phyloP scores from a whole-genome alignment of 2,113 vertebrate species.

The Trogon melanurus region DNA sequence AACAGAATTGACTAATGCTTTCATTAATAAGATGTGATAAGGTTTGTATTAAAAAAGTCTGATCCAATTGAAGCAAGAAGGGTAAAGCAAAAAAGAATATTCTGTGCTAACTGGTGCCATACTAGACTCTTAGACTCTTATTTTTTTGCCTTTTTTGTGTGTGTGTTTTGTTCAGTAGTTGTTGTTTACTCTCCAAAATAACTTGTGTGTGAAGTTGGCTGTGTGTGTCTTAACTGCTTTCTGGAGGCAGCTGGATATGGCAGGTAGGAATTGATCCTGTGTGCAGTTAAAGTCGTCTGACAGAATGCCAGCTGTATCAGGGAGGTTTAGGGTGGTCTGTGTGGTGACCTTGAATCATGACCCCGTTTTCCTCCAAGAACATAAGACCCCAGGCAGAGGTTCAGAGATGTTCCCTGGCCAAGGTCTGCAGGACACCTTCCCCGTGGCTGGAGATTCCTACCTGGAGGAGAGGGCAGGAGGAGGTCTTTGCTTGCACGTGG shows the following conservation, averaged over 20 bases:
- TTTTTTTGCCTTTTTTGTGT: not conserved
- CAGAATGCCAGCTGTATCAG: not conserved
- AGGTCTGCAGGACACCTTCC: not conserved
- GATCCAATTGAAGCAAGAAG: not conserved
- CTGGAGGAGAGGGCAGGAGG: not conserved
- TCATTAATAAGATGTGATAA: not conserved
- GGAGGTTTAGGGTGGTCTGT: not conserved
- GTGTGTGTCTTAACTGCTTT: not conserved
- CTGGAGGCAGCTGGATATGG: not conserved
- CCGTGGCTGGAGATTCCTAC: fast-evolving
- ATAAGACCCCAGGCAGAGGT: not conserved
- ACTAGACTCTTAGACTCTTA: not conserved
- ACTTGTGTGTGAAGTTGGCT: not conserved
- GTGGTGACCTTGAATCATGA: not conserved
- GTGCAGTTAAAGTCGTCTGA: not conserved
- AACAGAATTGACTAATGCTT: not conserved
- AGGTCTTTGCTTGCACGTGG: fast-evolving
- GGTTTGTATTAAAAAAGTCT: not conserved
- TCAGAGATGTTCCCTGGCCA: not conserved
- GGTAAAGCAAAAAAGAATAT: not conserved
- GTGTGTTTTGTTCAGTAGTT: not conserved
- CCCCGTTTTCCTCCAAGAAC: not conserved
- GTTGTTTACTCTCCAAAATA: not conserved
- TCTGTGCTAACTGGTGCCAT: not conserved
- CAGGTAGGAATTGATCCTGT: not conserved